Percentiles rank a stretch among this genome's conserved stretches.
Evolutionary conservation across 2,888 invertebrate species (phyloP).

Genomic region (Theodoxus fluviatilis): DNA sequence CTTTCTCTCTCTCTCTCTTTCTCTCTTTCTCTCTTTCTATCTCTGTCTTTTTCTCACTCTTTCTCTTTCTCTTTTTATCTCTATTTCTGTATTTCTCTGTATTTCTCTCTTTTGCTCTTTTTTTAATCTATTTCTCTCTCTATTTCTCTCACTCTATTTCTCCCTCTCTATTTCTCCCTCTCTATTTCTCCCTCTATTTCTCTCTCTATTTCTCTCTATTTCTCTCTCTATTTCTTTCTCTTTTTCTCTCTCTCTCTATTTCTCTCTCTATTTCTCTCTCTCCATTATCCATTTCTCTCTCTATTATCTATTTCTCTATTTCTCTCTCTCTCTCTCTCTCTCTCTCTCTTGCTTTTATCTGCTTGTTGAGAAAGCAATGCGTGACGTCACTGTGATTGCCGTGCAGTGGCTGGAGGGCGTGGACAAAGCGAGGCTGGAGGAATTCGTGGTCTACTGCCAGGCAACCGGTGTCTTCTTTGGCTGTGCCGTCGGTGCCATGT

Average conservation of each 20-base stretch:
- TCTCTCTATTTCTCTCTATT: background rate
- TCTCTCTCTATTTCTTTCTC: background rate
- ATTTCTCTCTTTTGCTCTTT: background rate
- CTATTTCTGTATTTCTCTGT: no score
- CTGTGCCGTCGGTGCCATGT: slow-evolving; percentile 38
- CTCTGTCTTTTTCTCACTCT: background rate
- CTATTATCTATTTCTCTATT: background rate
- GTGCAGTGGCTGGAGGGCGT: slow-evolving; percentile 36
- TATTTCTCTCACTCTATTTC: no score
- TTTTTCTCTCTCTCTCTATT: background rate
- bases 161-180: background rate
- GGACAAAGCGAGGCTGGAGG: slow-evolving; percentile 25
- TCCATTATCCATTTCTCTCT: background rate
- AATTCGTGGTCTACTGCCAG: slow-evolving; percentile 35
- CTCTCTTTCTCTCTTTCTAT: slow-evolving; percentile 9
- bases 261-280: background rate
- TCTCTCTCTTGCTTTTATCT: background rate
- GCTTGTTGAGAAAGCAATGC: background rate
- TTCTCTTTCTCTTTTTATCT: background rate
- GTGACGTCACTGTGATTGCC: slow-evolving; percentile 3
- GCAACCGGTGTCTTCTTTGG: slow-evolving; percentile 37
- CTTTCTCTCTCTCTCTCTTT: background rate
- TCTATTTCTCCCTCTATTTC: background rate
- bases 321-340: background rate
- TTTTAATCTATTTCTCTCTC: no score